These are phyloP conservation scores for Lepidochitona cinerea DNA, from an alignment of 2,888 invertebrate genomes.

Conservation along the genomic window DNA sequence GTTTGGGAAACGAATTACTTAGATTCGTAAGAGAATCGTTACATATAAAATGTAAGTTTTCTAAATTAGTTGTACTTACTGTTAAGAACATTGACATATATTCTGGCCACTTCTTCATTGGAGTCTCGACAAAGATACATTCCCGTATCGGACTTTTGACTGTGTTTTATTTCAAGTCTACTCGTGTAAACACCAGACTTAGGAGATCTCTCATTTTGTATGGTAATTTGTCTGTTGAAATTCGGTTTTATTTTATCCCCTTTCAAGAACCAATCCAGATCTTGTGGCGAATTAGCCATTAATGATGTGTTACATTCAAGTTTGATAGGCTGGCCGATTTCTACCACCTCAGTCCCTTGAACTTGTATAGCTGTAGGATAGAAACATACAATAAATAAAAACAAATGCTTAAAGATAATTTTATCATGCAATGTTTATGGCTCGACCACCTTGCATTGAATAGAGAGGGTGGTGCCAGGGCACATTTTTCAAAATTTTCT, in stretches of 20 bases:
- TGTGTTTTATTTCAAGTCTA: constrained; percentile 48
- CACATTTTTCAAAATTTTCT: no score
- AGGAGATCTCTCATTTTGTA: constrained; percentile 46
- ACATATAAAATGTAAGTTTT: no score
- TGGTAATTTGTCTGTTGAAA: constrained; percentile 41
- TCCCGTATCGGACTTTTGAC: constrained; percentile 50
- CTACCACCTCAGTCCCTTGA: constrained; percentile 51
- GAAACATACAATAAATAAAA: neutral
- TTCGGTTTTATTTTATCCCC: constrained; percentile 48
- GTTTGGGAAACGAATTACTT: no score
- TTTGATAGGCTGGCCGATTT: constrained; percentile 45
- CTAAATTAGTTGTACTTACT: constrained; percentile 32
- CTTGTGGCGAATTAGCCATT: constrained; percentile 45
- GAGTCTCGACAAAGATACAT: constrained; percentile 53
- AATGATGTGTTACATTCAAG: constrained; percentile 56
- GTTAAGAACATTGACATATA: constrained; percentile 52
- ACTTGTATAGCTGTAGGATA: constrained; percentile 41
- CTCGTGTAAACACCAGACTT: constrained; percentile 49
- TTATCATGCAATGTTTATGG: no score
- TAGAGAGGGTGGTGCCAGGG: no score
- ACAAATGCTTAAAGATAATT: no score
- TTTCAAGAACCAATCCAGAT: constrained; percentile 55
- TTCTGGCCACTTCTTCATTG: constrained; percentile 42
- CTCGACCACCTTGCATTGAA: no score
- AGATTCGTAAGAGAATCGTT: no score